A percentile compares a stretch with the other conserved stretches of the same genome.
phyloP scores from a whole-genome alignment of 2,113 vertebrate species.

The Poeciliopsis prolifica region DNA sequence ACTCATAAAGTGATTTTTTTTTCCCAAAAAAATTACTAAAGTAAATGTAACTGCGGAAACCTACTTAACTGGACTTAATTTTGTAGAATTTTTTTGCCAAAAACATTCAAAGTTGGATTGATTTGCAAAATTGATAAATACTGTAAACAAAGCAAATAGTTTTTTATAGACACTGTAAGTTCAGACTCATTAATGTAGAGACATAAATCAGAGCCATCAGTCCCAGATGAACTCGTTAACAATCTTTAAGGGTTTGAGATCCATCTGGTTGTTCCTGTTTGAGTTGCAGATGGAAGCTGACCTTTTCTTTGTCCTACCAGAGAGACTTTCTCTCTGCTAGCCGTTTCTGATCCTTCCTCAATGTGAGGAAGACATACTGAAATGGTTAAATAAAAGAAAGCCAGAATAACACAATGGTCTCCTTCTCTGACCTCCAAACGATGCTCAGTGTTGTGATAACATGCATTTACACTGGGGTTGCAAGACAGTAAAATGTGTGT shows the following conservation, averaged over 20 bases:
- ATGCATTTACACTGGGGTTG: conserved; percentile 15
- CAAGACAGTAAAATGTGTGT: neutral
- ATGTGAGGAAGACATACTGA: conserved; percentile 11
- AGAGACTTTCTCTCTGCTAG: conserved; percentile 32
- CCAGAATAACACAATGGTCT: conserved; percentile 13
- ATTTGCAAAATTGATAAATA: too few relatives aligned
- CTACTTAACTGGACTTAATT: too few relatives aligned
- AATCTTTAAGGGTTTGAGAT: conserved; percentile 2
- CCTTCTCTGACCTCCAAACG: conserved; percentile 34
- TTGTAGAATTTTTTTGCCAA: too few relatives aligned
- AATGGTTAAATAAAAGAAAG: conserved; percentile 1
- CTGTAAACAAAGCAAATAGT: too few relatives aligned
- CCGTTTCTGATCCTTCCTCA: conserved; percentile 20
- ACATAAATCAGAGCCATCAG: neutral
- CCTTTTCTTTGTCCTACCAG: conserved; percentile 29
- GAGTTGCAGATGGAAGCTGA: conserved; percentile 37
- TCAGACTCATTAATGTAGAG: neutral
- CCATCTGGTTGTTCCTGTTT: conserved; percentile 28
- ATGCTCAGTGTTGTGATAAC: conserved; percentile 12
- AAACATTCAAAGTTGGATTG: too few relatives aligned
- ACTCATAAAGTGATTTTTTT: too few relatives aligned
- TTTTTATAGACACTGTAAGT: neutral
- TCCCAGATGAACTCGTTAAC: neutral
- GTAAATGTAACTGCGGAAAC: too few relatives aligned
- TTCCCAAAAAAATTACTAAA: too few relatives aligned